Base-by-base conservation (phyloP, 2,797 vertebrate species). In the Falco columbarius region DNA sequence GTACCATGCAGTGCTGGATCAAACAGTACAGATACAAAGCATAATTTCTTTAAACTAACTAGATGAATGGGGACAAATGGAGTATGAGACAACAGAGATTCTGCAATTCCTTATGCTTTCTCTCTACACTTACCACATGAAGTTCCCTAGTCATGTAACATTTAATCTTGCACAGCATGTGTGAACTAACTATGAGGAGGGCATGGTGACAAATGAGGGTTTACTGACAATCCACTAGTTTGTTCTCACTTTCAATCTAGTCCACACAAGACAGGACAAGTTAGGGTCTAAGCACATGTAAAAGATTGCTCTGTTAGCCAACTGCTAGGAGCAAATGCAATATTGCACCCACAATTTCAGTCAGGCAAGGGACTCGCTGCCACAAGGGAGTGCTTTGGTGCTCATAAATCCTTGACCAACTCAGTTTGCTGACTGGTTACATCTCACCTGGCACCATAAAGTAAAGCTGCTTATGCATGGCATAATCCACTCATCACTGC, bases 371-470 rank as follows among this genome's bases (percentile, higher is more conserved):
- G 74, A 94, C 58, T 61, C 6, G 3, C 59, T 94, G 81, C 73
- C 85, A 76, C 54, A 62, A 34, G 65, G 83, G n/a, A 93, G 61
- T n/a, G 49, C 34, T 81, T 61, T 84, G 56, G 61, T 67, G 27
- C 40, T 70, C 88, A 70, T 46, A 89, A 95, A 90, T 75, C 59
- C 61, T 81, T 73, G 81, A 93, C 77, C 74, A 90, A 47, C 44
- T 90, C 52, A 49, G 59, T 84, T 87, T 95, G 66, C 86, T 84
- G 74, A 68, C 74, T 82, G 23, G 88, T 93, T 92, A 86, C 61
- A 71, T 85, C 77, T 68, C 54, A 91, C 30, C 26, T 18, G 3
- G 86, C 84, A 91, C 49, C 81, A 87, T 19, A 71, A 89, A 89
- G 77, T 36, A 93, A 86, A 95, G 90, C 74, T 86, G 86, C 93